Evolutionary conservation across 1,140 invertebrate species (phyloP).

Genomic region (Helicoverpa zea): DNA sequence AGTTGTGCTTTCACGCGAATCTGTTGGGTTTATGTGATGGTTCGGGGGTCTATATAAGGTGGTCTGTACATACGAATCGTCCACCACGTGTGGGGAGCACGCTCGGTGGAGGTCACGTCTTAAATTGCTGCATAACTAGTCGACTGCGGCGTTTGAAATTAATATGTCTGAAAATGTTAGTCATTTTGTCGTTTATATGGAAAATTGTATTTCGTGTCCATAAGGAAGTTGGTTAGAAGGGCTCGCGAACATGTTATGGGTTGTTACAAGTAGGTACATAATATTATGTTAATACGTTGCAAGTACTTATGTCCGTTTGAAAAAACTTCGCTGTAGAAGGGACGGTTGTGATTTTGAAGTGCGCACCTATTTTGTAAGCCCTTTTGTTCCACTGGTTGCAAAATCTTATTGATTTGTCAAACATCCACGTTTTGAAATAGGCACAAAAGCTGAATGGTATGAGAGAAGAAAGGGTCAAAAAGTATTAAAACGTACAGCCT

Average conservation of each 20-base stretch:
- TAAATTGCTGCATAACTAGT: constrained; percentile 82
- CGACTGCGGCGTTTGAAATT: constrained; percentile 82
- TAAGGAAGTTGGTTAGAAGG: constrained; percentile 36
- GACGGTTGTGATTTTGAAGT: too few species aligned
- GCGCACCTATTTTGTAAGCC: too few species aligned
- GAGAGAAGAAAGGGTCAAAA: not conserved
- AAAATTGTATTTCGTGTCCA: constrained; percentile 47
- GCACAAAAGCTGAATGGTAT: too few species aligned
- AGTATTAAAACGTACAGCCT: not conserved
- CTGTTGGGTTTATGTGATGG: constrained; percentile 21
- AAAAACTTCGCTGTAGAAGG: too few species aligned
- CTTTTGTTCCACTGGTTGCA: too few species aligned
- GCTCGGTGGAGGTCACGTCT: constrained; percentile 78
- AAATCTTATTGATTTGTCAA: too few species aligned
- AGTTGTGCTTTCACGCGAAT: constrained; percentile 38
- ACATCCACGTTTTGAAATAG: too few species aligned
- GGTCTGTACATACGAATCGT: constrained; percentile 45
- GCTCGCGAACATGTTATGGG: not conserved
- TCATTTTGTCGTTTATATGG: constrained; percentile 42
- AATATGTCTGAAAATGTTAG: constrained; percentile 66
- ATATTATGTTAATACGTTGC: not conserved
- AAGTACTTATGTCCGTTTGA: too few species aligned
- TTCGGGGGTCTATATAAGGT: constrained; percentile 55
- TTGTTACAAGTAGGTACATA: not conserved
- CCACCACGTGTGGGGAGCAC: constrained; percentile 64